Conservation (phyloP, 2,888 invertebrate genomes). For the Leptinotarsa juncta region DNA sequence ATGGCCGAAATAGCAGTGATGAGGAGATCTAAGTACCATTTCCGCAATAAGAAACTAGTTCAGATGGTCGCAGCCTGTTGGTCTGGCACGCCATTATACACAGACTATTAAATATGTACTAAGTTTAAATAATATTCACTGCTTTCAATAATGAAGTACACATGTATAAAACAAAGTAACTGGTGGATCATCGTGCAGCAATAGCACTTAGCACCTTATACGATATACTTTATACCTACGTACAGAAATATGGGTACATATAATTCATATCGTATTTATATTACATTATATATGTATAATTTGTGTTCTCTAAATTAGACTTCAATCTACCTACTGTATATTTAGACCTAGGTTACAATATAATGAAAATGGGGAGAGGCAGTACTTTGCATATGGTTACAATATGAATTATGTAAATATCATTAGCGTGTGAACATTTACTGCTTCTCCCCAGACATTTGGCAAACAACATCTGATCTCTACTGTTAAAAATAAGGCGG, state of each 20-base stretch:
- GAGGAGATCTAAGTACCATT: slow-evolving; percentile 39
- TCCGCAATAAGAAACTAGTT: slow-evolving; percentile 35
- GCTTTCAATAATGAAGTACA: slow-evolving; percentile 56
- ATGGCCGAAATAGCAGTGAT: slow-evolving; percentile 21
- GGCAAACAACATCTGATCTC: slow-evolving; percentile 65
- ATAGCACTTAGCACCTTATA: slow-evolving; percentile 46
- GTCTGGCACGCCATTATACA: slow-evolving; percentile 61
- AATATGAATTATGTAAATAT: slow-evolving; percentile 52
- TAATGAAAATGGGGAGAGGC: slow-evolving; percentile 62
- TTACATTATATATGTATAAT: slow-evolving; percentile 43
- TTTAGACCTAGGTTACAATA: slow-evolving; percentile 65
- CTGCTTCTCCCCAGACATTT: slow-evolving; percentile 63
- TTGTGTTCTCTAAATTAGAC: slow-evolving; percentile 51
- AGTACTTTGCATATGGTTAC: slow-evolving; percentile 51
- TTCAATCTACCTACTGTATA: slow-evolving; percentile 61
- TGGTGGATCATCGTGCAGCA: slow-evolving; percentile 38
- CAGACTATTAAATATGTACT: slow-evolving; percentile 62
- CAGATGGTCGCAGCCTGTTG: slow-evolving; percentile 47
- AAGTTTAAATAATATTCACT: slow-evolving; percentile 53
- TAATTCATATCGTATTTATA: slow-evolving; percentile 34
- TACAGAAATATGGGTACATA: slow-evolving; percentile 32
- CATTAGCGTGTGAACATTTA: slow-evolving; percentile 54
- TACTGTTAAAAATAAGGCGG: slow-evolving; percentile 54
- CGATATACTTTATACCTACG: slow-evolving; percentile 35
- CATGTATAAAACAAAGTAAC: slow-evolving; percentile 62